Percentiles rank a stretch among this genome's conserved stretches.
phyloP scores from a whole-genome alignment of 2,888 invertebrate genomes.

The Andricus quercusramuli region DNA sequence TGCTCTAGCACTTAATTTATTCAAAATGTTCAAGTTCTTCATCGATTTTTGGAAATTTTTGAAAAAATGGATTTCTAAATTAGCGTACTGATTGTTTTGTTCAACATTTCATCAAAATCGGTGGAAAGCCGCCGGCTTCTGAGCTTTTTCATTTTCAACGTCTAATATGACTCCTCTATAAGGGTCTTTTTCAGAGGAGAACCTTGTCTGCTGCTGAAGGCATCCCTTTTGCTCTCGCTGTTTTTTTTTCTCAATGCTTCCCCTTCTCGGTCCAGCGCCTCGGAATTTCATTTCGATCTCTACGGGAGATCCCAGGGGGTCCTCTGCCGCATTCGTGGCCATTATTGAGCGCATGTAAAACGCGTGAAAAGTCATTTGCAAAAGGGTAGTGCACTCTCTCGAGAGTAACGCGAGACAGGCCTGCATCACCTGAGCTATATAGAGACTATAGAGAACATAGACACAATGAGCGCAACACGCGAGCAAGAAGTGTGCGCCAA shows the following conservation, averaged over 20 bases:
- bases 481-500: slow-evolving; percentile 36
- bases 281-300: slow-evolving; percentile 57
- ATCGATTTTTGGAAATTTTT: no score
- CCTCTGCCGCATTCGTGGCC: slow-evolving; percentile 13
- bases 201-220: slow-evolving; percentile 41
- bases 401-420: slow-evolving; percentile 60
- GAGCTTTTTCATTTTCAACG: no score
- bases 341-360: slow-evolving; percentile 57
- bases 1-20: no score
- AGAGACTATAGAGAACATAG: slow-evolving; percentile 18
- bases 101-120: no score
- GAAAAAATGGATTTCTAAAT: no score
- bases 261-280: slow-evolving; percentile 62
- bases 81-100: no score
- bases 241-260: slow-evolving; percentile 43
- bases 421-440: slow-evolving; percentile 25
- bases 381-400: slow-evolving; percentile 45
- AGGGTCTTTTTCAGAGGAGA: not conserved
- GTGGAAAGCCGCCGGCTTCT: no score
- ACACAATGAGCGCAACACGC: slow-evolving; percentile 51
- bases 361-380: slow-evolving; percentile 68
- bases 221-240: slow-evolving; percentile 35
- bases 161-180: no score
- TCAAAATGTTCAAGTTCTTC: no score
- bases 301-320: slow-evolving; percentile 60